Conservation (phyloP, 2,113 vertebrate species). For the Pygoscelis antarcticus region DNA sequence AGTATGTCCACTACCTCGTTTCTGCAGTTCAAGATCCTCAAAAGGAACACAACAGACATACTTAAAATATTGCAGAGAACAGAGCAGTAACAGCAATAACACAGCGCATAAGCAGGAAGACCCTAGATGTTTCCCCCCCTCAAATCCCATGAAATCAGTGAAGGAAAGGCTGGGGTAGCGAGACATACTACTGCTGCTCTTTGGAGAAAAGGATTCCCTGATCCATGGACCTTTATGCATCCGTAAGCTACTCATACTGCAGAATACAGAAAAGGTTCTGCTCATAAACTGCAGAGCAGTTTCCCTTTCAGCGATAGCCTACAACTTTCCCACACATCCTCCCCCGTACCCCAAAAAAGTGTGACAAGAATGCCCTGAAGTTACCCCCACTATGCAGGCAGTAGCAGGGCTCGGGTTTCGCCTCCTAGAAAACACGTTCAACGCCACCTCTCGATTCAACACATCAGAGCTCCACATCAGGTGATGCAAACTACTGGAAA, state of each 20-base stretch:
- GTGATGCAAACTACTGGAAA: background rate
- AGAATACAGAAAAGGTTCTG: background rate
- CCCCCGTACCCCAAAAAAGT: background rate
- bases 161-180: background rate
- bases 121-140: background rate
- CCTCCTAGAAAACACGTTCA: background rate
- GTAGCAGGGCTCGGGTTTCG: background rate
- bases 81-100: background rate
- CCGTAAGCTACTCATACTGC: background rate
- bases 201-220: background rate
- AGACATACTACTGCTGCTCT: background rate
- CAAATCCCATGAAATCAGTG: background rate
- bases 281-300: background rate
- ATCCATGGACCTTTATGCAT: background rate
- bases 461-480: background rate
- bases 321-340: background rate
- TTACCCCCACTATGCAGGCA: background rate
- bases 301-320: background rate
- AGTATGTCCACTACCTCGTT: rapidly evolving
- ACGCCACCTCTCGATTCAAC: background rate
- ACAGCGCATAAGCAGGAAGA: background rate
- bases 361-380: background rate
- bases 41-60: background rate
- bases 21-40: background rate
- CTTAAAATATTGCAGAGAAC: background rate